Evolutionary conservation across 2,797 vertebrate species (phyloP).

Genomic region (Aplochiton taeniatus): DNA sequence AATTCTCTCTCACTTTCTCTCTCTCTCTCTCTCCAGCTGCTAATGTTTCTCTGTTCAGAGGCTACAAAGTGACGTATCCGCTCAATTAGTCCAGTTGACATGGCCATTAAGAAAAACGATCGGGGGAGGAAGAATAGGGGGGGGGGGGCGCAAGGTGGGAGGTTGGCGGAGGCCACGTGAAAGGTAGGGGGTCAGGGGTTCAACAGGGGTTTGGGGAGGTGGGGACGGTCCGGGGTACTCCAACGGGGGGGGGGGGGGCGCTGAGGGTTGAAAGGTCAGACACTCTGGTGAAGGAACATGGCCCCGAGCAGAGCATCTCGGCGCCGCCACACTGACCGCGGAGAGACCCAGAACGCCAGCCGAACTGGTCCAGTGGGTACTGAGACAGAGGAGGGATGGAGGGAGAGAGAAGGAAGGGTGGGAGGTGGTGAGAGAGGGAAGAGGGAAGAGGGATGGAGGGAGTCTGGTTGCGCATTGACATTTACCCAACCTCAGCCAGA

Average conservation of each 20-base stretch:
- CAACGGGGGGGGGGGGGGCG: conserved; percentile 9
- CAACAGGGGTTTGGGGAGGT: conserved; percentile 19
- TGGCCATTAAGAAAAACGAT: conserved; percentile 25
- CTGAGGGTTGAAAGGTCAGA: conserved; percentile 28
- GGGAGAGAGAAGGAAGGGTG: too few relatives aligned
- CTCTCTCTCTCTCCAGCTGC: conserved; percentile 12
- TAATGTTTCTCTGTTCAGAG: conserved; percentile 36
- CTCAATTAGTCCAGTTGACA: conserved; percentile 29
- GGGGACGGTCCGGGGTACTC: conserved; percentile 16
- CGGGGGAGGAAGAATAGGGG: not conserved
- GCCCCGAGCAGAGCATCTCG: conserved; percentile 3
- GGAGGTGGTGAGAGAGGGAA: too few relatives aligned
- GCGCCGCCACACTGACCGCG: not conserved
- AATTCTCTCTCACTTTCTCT: too few relatives aligned
- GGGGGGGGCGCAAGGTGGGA: not conserved
- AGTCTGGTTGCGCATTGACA: too few relatives aligned
- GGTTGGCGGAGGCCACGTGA: not conserved
- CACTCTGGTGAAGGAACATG: conserved; percentile 13
- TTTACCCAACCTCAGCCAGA: too few relatives aligned
- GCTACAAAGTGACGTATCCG: conserved; percentile 17
- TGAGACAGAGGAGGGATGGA: not conserved
- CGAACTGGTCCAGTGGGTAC: not conserved
- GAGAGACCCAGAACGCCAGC: conserved; percentile 4
- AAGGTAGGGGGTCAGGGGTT: conserved; percentile 10
- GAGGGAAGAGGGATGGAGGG: not conserved